Evolutionary conservation across 1,140 invertebrate species (phyloP).

Genomic region (Caenorhabditis briggsae): DNA sequence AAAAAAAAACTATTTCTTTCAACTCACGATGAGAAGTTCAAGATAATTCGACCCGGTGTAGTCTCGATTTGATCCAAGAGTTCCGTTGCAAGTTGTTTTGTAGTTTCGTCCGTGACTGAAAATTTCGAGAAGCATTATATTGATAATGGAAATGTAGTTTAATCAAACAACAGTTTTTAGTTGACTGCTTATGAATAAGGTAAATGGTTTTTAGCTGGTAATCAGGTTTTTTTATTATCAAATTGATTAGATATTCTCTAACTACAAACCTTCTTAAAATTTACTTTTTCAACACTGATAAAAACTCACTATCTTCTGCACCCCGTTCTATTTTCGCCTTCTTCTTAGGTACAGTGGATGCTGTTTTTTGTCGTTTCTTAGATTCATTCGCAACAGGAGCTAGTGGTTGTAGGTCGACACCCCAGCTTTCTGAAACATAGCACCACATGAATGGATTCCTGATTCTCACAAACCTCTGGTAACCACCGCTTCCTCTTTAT

Average conservation of each 20-base stretch:
- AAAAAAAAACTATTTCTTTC: not conserved
- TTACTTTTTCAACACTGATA: too few species aligned
- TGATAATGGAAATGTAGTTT: too few species aligned
- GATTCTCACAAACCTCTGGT: not conserved
- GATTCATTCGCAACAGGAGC: not conserved
- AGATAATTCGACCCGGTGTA: not conserved
- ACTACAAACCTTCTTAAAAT: too few species aligned
- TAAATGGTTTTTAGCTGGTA: too few species aligned
- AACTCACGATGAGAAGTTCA: constrained; percentile 1
- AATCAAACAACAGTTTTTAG: too few species aligned
- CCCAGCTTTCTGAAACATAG: constrained; percentile 23
- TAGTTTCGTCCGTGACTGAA: not conserved
- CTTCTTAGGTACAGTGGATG: not conserved
- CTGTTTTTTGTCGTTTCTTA: not conserved
- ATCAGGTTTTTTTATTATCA: too few species aligned
- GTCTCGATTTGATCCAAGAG: constrained; percentile 29
- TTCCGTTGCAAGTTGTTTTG: not conserved
- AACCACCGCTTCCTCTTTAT: not conserved
- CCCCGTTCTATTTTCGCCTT: not conserved
- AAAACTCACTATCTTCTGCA: not conserved
- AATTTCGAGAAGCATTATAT: not conserved
- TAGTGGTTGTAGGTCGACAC: not conserved
- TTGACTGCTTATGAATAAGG: too few species aligned
- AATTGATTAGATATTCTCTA: too few species aligned
- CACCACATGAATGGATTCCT: not conserved